These are phyloP conservation scores for Galeopsomyia nigrocyanea DNA, from an alignment of 2,888 invertebrate genomes.

Conservation along the genomic window DNA sequence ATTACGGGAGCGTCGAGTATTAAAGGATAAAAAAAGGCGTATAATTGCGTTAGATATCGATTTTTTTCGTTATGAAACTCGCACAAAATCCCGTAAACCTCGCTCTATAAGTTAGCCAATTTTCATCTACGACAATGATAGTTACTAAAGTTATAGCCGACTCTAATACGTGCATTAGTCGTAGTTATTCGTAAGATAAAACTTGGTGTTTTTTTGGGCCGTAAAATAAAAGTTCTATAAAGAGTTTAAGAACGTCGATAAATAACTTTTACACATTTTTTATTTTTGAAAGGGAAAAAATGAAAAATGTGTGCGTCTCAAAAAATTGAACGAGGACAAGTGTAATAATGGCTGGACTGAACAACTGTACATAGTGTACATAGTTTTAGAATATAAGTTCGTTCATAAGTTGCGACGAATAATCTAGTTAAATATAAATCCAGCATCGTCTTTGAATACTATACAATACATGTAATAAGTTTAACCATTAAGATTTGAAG, in stretches of 20 bases:
- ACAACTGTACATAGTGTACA: conserved; percentile 65
- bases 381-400: conserved; percentile 61
- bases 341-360: conserved; percentile 35
- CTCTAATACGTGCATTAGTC: too few species aligned
- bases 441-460: conserved; percentile 64
- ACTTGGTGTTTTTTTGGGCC: too few species aligned
- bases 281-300: conserved; percentile 1
- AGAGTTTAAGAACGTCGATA: background rate
- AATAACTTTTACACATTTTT: background rate
- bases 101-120: conserved; percentile 40
- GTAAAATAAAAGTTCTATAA: background rate
- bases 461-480: conserved; percentile 42
- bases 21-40: conserved; percentile 17
- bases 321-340: conserved; percentile 23
- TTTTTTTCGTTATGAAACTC: conserved; percentile 27
- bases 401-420: conserved; percentile 54
- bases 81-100: conserved; percentile 39
- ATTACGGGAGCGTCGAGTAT: conserved; percentile 30
- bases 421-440: conserved; percentile 52
- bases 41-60: conserved; percentile 12
- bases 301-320: background rate
- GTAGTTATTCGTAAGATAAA: too few species aligned
- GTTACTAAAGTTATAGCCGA: background rate
- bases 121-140: conserved; percentile 32
- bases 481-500: conserved; percentile 59